Percentiles rank a stretch among this genome's conserved stretches.
Evolutionary conservation across 2,888 invertebrate species (phyloP).

Genomic region (Polymixis flavicincta): DNA sequence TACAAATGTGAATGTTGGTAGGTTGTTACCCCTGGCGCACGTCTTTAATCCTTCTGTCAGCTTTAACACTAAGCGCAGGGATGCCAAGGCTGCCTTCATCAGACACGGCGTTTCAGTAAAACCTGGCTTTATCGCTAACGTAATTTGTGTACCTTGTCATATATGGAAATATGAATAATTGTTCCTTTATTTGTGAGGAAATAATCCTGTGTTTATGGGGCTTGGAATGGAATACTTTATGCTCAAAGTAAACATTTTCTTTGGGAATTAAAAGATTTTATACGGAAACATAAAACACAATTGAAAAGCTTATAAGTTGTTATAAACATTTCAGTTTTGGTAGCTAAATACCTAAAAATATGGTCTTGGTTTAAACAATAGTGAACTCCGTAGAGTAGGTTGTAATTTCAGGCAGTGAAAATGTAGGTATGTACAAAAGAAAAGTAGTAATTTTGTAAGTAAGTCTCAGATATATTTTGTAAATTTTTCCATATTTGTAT

Average conservation of each 20-base stretch:
- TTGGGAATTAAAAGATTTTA: not conserved
- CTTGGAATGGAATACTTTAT: not conserved
- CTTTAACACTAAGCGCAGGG: conserved; percentile 57
- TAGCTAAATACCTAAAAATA: no score
- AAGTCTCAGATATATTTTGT: no score
- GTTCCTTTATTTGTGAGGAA: conserved; percentile 24
- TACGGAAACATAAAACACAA: not conserved
- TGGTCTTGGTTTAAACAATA: no score
- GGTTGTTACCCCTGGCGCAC: conserved; percentile 26
- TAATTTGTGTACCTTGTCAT: conserved; percentile 53
- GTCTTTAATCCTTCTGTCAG: conserved; percentile 66
- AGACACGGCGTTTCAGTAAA: conserved; percentile 55
- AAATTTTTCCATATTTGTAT: not conserved
- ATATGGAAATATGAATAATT: conserved; percentile 39
- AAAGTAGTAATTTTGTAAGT: no score
- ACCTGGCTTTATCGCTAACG: conserved; percentile 52
- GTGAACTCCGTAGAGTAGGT: no score
- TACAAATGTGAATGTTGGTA: conserved; percentile 43
- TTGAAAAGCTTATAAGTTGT: not conserved
- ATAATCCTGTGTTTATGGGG: conserved; percentile 1
- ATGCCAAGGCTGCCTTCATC: conserved; percentile 59
- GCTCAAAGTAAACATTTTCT: not conserved
- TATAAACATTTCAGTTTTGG: no score
- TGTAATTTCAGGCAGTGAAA: no score
- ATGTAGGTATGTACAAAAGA: no score